Base-by-base conservation (phyloP, 2,888 invertebrate genomes). In the Eustalomyia histrio region DNA sequence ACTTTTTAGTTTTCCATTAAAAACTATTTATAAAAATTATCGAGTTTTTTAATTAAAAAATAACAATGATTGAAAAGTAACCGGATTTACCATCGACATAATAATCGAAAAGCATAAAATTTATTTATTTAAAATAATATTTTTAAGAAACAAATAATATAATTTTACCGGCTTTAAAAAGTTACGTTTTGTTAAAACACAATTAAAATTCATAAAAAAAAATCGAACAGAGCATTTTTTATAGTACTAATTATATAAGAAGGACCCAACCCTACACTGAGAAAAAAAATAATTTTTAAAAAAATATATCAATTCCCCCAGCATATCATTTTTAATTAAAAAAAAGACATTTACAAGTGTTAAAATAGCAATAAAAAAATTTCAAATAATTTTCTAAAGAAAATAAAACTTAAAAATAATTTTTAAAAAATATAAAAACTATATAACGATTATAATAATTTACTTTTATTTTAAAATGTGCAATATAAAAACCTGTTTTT, bases 251-350 rank as follows among this genome's bases (percentile, higher is more conserved):
- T 61, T 43, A 29, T 43, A 3, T 39, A 67, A 58, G 69, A 65
- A 69, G 24, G 50, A 60, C 53, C 35, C 68, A 72, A 76, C 33
- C 55, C 24, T 24, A 63, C 50, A 63, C 61, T 12, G 64, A 58
- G 17, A 64, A 60, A 47, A 72, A 53, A 12, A 55, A 47, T 67
- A 35, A 57, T n/a, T n/a, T n/a, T n/a, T n/a, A 57, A 67, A 75
- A 60, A 75, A 65, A 39, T 79, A 83, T 83, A 83, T 82, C 83
- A 83, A 79, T 82, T n/a, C 76, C 58, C 60, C 16, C 65, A 58
- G 80, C 82, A 83, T 82, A 83, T 82, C 83, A 83, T 83, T 83
- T 83, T 82, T 67, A 67, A 64, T 57, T 43, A 53, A 60, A 60
- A 64, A 69, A 60, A 12, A 57, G 55, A 67, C 24, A 61, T 24